Evolutionary conservation across 2,888 invertebrate species (phyloP).

Genomic region (Cryptocheilus praepositus): DNA sequence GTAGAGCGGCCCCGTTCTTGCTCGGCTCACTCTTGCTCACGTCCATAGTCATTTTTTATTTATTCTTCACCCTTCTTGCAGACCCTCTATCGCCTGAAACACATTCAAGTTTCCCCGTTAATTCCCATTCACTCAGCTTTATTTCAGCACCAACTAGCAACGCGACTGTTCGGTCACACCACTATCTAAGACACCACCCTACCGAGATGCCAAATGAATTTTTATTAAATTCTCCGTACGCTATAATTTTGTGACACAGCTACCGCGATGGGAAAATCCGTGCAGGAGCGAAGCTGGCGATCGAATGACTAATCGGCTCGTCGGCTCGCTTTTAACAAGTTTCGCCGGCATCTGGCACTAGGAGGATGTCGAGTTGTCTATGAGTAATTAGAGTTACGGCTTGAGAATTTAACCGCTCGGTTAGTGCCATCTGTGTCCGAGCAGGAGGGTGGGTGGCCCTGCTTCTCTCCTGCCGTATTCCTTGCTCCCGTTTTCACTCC

Average conservation of each 20-base stretch:
- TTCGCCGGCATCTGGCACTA: constrained; percentile 73
- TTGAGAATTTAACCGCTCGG: constrained; percentile 75
- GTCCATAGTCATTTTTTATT: constrained; percentile 71
- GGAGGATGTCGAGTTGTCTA: constrained; percentile 71
- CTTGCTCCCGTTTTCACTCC: too few species aligned
- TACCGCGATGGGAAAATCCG: too few species aligned
- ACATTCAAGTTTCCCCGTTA: constrained; percentile 10
- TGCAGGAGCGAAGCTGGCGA: constrained; percentile 15
- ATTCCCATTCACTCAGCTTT: neutral
- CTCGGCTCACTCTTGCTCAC: constrained; percentile 69
- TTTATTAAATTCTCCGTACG: too few species aligned
- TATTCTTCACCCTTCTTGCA: neutral
- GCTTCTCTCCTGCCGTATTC: constrained; percentile 30
- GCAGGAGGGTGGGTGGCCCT: constrained; percentile 46
- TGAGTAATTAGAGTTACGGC: constrained; percentile 75
- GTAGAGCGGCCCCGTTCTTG: constrained; percentile 73
- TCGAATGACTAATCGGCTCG: constrained; percentile 51
- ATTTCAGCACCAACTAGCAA: too few species aligned
- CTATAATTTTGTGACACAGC: too few species aligned
- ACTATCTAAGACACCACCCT: too few species aligned
- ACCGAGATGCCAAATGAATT: too few species aligned
- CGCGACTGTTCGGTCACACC: too few species aligned
- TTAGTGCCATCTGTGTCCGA: constrained; percentile 74
- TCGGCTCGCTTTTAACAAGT: constrained; percentile 66
- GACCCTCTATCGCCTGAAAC: constrained; percentile 44